These are phyloP conservation scores for Mythimna albipuncta DNA, from an alignment of 2,888 invertebrate genomes.

Conservation along the genomic window DNA sequence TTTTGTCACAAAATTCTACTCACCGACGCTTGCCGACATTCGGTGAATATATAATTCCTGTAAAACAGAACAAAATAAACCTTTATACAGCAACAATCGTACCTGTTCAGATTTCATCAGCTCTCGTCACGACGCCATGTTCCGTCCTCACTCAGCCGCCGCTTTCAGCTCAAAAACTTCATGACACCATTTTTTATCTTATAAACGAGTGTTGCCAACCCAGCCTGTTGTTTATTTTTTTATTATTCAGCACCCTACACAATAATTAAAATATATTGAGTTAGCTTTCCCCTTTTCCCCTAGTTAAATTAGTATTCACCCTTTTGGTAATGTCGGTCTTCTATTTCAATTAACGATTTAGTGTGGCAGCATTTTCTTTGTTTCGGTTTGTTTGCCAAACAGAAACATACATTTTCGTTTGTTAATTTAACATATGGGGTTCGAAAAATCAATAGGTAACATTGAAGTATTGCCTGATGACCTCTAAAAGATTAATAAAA, in stretches of 20 bases:
- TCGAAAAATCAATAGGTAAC: slow-evolving; percentile 45
- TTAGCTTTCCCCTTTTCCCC: slow-evolving; percentile 29
- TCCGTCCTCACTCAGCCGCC: slow-evolving; percentile 40
- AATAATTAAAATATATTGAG: slow-evolving; percentile 55
- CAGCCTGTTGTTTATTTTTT: slow-evolving; percentile 47
- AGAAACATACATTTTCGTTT: slow-evolving; percentile 15
- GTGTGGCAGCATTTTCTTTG: slow-evolving; percentile 19
- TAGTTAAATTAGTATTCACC: slow-evolving; percentile 53
- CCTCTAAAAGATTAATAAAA: slow-evolving; percentile 46
- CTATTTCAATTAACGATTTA: slow-evolving; percentile 46
- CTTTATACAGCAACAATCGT: slow-evolving; percentile 16
- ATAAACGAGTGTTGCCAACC: slow-evolving; percentile 48
- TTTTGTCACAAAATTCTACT: no score
- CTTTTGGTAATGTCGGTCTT: slow-evolving; percentile 39
- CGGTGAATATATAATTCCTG: background rate
- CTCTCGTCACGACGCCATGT: slow-evolving; percentile 30
- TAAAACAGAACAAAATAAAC: slow-evolving; percentile 31
- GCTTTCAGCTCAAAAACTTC: slow-evolving; percentile 60
- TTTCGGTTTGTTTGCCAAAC: slow-evolving; percentile 9
- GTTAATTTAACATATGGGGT: background rate
- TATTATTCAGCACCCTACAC: slow-evolving; percentile 26
- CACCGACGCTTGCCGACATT: background rate
- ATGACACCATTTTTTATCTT: slow-evolving; percentile 56
- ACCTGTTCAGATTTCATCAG: slow-evolving; percentile 24
- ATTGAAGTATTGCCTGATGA: slow-evolving; percentile 3